These are phyloP conservation scores for Mystacornis crossleyi DNA, from an alignment of 2,113 vertebrate genomes.

Conservation along the genomic window DNA sequence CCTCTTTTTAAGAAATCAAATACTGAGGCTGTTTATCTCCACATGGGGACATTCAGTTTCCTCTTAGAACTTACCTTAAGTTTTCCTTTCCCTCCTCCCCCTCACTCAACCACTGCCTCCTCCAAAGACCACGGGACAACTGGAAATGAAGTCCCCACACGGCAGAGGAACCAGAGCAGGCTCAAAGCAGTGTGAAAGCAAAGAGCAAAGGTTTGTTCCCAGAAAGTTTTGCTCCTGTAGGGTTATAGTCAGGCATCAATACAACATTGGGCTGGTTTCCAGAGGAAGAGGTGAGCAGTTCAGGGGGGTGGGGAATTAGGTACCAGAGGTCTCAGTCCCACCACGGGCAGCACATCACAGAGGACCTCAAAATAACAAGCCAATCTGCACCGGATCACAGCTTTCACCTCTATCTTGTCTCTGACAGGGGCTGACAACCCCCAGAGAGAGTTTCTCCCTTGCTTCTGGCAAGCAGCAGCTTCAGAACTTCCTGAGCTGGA, in stretches of 20 bases:
- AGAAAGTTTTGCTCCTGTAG: neutral
- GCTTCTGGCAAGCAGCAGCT: neutral
- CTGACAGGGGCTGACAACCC: neutral
- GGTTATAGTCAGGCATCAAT: neutral
- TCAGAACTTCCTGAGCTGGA: conserved; percentile 18
- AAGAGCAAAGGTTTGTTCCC: neutral
- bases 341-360: neutral
- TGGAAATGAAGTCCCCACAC: neutral
- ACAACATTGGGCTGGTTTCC: neutral
- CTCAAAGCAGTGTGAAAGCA: neutral
- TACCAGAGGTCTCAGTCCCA: neutral
- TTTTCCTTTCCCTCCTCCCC: neutral
- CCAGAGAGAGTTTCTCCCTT: neutral
- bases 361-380: neutral
- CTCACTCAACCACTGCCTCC: neutral
- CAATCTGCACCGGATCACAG: neutral
- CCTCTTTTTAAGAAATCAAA: neutral
- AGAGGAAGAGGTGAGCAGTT: neutral
- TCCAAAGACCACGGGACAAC: neutral
- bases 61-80: neutral
- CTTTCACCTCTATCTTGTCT: neutral
- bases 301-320: neutral
- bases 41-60: neutral
- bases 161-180: neutral
- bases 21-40: neutral